Conservation (phyloP, 2,888 invertebrate species). For the Melinopterus prodromus region DNA sequence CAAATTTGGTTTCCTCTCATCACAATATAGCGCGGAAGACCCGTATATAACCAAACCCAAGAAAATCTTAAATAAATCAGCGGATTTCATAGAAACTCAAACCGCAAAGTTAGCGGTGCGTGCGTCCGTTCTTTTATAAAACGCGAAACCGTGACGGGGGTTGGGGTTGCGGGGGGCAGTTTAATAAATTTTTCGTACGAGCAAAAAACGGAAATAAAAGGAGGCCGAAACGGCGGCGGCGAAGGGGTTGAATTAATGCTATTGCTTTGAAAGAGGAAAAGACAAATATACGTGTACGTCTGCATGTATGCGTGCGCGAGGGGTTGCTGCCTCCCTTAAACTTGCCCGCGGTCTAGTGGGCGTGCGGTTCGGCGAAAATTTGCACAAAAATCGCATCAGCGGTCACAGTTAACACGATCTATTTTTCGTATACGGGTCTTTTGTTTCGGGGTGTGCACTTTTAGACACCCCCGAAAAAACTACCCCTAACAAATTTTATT, state of each 20-base stretch:
- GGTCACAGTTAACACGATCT: not conserved
- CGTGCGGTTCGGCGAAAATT: not conserved
- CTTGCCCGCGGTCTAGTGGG: not conserved
- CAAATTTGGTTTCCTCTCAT: not conserved
- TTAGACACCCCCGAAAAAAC: no score
- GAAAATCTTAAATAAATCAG: conserved; percentile 22
- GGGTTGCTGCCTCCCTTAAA: not conserved
- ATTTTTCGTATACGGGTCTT: not conserved
- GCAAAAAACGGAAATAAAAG: not conserved
- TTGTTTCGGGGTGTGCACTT: not conserved
- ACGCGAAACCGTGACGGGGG: not conserved
- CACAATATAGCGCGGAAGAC: not conserved
- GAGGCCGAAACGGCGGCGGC: not conserved
- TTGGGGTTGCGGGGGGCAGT: not conserved
- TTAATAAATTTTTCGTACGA: not conserved
- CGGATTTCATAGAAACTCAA: no score
- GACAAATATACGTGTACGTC: not conserved
- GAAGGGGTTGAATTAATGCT: conserved; percentile 4
- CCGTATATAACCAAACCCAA: not conserved
- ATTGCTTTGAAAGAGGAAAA: conserved; percentile 4
- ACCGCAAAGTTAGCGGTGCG: no score
- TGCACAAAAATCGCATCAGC: conserved; percentile 4
- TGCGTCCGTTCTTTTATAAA: no score
- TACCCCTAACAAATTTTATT: no score
- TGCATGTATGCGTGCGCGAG: not conserved